Base-by-base conservation (phyloP, 2,113 vertebrate species). In the Ptilorrhoa leucosticta region DNA sequence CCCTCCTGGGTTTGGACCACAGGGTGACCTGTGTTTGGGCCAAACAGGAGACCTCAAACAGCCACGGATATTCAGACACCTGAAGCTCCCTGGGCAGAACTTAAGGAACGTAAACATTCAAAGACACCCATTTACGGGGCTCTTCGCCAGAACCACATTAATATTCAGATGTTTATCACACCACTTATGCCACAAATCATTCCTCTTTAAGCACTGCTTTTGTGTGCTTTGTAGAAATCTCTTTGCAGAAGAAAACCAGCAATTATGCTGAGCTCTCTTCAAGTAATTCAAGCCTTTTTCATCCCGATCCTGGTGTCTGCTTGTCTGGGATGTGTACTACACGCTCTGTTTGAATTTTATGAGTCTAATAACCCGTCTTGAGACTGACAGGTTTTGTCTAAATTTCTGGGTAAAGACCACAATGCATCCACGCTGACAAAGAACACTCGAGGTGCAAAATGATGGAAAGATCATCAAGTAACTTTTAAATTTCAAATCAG, bases 161-260 rank as follows among this genome's bases (percentile, higher is more conserved):
- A 93, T 89, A 96, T 93, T 96, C 90, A 91, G 81, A 76, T 72
- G 84, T 94, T 95, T 93, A 76, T 85, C 61, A 39, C 51, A 58
- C 64, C 77, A 60, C 72, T 91, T 68, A 47, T 21, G 33, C 39
- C 87, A 78, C 81, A 75, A 89, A 91, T 84, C 12, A 47, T 20
- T 79, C 51, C 72, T 50, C 90, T 91, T 77, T 63, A 66, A 75
- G 39, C 0, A 0, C 19, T 33, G 45, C 72, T 89, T 93, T 66
- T 66, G 70, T 73, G 66, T 11, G 51, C 87, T 93, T 71, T 64
- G 73, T 81, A 37, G 65, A 71, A 91, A 75, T 24, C 39, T 75
- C 64, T 78, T 20, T 84, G 69, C 48, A 51, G 73, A 89, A 94
- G 90, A 84, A 93, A 96, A 42, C 24, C 81, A 82, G 73, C 73